These are phyloP conservation scores for Mythimna ferrago DNA, from an alignment of 2,888 invertebrate species.

Conservation along the genomic window DNA sequence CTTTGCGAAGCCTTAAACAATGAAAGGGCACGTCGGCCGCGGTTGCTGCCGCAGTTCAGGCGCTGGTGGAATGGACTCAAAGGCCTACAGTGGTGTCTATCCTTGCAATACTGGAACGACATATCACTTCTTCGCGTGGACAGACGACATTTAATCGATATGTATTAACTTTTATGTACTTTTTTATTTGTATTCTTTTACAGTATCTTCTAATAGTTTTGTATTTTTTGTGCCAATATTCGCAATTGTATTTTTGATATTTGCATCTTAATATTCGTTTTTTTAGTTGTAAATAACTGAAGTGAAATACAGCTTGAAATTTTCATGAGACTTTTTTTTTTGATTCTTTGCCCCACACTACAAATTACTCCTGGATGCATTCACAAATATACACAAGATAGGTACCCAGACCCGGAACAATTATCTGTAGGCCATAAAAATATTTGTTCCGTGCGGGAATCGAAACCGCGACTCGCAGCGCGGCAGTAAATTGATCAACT, in stretches of 20 bases:
- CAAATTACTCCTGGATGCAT: too few species aligned
- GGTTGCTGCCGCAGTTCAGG: conserved; percentile 71
- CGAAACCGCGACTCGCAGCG: too few species aligned
- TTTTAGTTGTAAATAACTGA: background rate
- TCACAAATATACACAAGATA: too few species aligned
- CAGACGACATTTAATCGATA: conserved; percentile 11
- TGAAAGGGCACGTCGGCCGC: conserved; percentile 36
- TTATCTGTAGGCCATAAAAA: too few species aligned
- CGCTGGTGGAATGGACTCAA: conserved; percentile 77
- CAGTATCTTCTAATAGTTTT: background rate
- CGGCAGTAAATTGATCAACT: too few species aligned
- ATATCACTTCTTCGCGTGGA: conserved; percentile 61
- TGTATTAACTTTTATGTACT: conserved; percentile 18
- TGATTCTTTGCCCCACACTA: too few species aligned
- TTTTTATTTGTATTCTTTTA: background rate
- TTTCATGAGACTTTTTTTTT: background rate
- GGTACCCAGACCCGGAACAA: too few species aligned
- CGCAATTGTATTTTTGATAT: background rate
- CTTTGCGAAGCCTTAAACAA: conserved; percentile 74
- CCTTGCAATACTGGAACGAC: conserved; percentile 70
- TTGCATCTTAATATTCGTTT: background rate
- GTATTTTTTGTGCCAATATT: background rate
- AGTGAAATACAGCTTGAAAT: background rate
- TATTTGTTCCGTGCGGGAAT: too few species aligned
- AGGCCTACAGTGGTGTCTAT: conserved; percentile 75